Conservation (phyloP, 2,888 invertebrate species). For the Xiphydria camelus region DNA sequence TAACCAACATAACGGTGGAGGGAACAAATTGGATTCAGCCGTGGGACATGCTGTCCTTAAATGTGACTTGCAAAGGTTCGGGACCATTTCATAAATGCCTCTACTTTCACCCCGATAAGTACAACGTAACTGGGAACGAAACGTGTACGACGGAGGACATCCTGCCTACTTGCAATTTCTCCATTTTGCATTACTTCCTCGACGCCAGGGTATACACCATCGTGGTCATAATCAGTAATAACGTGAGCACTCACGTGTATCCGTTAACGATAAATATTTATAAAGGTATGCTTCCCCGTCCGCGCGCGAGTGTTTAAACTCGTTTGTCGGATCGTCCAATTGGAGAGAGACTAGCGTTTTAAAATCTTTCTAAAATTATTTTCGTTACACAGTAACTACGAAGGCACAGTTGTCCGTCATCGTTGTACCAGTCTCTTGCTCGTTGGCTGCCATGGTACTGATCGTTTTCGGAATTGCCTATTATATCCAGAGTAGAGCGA, state of each 20-base stretch:
- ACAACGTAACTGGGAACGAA: conserved; percentile 78
- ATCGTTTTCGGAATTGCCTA: conserved; percentile 88
- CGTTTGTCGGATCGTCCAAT: too few species aligned
- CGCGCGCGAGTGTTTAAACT: too few species aligned
- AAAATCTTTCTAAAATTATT: conserved; percentile 46
- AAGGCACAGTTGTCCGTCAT: conserved; percentile 86
- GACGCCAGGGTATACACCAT: conserved; percentile 74
- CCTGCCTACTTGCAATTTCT: conserved; percentile 65
- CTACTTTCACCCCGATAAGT: conserved; percentile 65
- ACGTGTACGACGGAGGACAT: conserved; percentile 62
- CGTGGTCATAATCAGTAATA: conserved; percentile 78
- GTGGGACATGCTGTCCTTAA: conserved; percentile 74
- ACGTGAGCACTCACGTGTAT: conserved; percentile 70
- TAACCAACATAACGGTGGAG: conserved; percentile 69
- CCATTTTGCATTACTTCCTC: conserved; percentile 70
- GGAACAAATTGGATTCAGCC: conserved; percentile 84
- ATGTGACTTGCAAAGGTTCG: conserved; percentile 75
- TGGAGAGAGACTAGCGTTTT: too few species aligned
- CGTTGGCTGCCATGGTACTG: conserved; percentile 77
- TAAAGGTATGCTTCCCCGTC: conserved; percentile 67
- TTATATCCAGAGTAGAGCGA: conserved; percentile 79
- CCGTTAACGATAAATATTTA: conserved; percentile 80
- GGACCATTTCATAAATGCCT: conserved; percentile 75
- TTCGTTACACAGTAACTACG: conserved; percentile 72
- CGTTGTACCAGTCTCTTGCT: conserved; percentile 83